Evolutionary conservation across 1,140 invertebrate species (phyloP).

Genomic region (Scaptomyza montana): DNA sequence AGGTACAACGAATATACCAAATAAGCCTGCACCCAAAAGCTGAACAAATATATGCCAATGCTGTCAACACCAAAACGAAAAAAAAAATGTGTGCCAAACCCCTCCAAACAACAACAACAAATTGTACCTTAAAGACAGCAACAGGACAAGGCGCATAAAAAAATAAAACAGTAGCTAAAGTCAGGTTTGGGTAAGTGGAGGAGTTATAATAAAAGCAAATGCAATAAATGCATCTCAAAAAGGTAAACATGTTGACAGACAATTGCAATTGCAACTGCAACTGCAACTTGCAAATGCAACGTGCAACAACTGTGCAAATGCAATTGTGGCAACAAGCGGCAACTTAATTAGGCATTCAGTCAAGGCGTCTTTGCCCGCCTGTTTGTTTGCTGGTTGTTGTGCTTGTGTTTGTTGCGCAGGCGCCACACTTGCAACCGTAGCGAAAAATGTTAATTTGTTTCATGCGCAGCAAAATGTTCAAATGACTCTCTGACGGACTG

Average conservation of each 20-base stretch:
- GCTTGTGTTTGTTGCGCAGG: slow-evolving; percentile 43
- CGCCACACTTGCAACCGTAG: slow-evolving; percentile 55
- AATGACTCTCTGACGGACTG: slow-evolving; percentile 23
- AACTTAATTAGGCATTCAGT: slow-evolving; percentile 72
- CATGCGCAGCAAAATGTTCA: slow-evolving; percentile 32
- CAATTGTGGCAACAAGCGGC: slow-evolving; percentile 21
- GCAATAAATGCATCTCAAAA: slow-evolving; percentile 30
- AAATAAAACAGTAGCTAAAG: slow-evolving; percentile 28
- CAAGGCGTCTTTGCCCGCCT: background rate
- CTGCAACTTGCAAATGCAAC: slow-evolving; percentile 17
- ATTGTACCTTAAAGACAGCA: background rate
- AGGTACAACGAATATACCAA: slow-evolving; percentile 9
- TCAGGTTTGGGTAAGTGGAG: background rate
- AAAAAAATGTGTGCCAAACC: slow-evolving; percentile 35
- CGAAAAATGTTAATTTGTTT: slow-evolving; percentile 60
- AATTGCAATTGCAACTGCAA: slow-evolving; percentile 26
- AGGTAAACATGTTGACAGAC: slow-evolving; percentile 11
- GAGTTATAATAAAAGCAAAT: slow-evolving; percentile 49
- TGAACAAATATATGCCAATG: slow-evolving; percentile 16
- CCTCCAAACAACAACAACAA: slow-evolving; percentile 11
- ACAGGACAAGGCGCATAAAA: slow-evolving; percentile 16
- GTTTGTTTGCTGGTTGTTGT: background rate
- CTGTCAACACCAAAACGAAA: slow-evolving; percentile 5
- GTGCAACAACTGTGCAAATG: no score
- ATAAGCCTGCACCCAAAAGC: slow-evolving; percentile 30